phyloP scores from a whole-genome alignment of 2,113 vertebrate genomes.

The Thamnophis sirtalis region DNA sequence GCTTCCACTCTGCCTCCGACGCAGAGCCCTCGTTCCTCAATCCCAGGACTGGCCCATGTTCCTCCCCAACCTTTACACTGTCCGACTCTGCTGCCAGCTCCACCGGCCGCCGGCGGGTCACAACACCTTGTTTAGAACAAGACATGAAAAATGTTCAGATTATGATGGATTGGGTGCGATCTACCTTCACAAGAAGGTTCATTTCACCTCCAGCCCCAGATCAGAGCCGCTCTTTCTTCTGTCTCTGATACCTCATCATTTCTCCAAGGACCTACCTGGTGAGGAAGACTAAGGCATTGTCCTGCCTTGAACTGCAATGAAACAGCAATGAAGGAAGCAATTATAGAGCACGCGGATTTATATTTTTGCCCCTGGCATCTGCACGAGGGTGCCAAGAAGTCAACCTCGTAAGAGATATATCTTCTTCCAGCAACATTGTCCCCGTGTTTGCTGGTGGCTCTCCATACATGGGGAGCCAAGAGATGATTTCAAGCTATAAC shows the following conservation, averaged over 20 bases:
- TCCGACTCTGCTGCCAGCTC: too few species aligned
- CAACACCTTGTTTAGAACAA: neutral
- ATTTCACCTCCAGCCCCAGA: neutral
- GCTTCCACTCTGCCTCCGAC: too few species aligned
- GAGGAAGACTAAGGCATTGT: neutral
- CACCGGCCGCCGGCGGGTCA: too few species aligned
- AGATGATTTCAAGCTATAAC: conserved; percentile 66
- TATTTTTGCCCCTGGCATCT: conserved; percentile 35
- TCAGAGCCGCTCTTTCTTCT: neutral
- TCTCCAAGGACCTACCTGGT: neutral
- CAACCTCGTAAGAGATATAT: conserved; percentile 64
- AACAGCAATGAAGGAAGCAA: neutral
- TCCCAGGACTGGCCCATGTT: too few species aligned
- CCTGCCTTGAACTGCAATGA: neutral
- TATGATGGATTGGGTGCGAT: neutral
- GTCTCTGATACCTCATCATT: neutral
- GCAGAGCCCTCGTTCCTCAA: too few species aligned
- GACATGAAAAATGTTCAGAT: neutral
- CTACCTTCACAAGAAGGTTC: neutral
- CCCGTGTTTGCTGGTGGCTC: conserved; percentile 51
- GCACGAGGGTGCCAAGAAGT: conserved; percentile 37
- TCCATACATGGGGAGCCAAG: conserved; percentile 68
- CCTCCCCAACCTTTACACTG: too few species aligned
- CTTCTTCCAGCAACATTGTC: conserved; percentile 66
- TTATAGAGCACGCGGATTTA: neutral